Evolutionary conservation across 2,113 vertebrate genomes (phyloP), one percentile per base, ranked within the genome.

Genomic region (Nothocercus julius): DNA sequence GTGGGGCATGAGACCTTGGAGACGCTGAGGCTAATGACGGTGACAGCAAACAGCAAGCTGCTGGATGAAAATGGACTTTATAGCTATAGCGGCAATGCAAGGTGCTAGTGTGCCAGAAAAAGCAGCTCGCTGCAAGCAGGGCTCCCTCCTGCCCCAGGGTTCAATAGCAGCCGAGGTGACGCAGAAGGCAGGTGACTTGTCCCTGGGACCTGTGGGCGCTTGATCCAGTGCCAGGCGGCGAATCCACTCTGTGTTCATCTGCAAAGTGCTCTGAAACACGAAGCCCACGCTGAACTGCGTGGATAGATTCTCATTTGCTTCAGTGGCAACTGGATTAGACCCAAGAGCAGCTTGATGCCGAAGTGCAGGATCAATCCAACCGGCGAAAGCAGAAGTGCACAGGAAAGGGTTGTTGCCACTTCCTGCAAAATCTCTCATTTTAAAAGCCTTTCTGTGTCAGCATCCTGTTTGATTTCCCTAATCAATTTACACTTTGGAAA

Each of bases 321-420:
- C 45, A 4, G 2, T 11, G 47, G 51, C 73, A 61, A 59, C 32
- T 30, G 15, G 68, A 13, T 91, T 32, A 36, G 68, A 63, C 53
- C 80, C 40, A 8, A 18, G 22, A 92, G 61, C 47, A 75, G 69
- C 81, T 45, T 62, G 28, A 6, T 79, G 81, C 86, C 54, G n/a
- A 64, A 75, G 64, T 2, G 16, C 27, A 51, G 75, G 78, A 63
- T 24, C 22, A 4, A 63, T 62, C 47, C 36, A 2, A 73, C 22
- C 1, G 5, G 53, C 36, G 61, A 51, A 58, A 51, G 49, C n/a
- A 63, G 64, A 58, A 93, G 74, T 1, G 1, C 85, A 13, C 24
- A 53, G 92, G 90, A 92, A 90, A 76, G 44, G 40, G 90, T 47
- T 86, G 84, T 87, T 68, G 82, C 34, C 88, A 56, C 51, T 51